phyloP scores from a whole-genome alignment of 2,113 vertebrate genomes.

The Nyctereutes procyonoides region DNA sequence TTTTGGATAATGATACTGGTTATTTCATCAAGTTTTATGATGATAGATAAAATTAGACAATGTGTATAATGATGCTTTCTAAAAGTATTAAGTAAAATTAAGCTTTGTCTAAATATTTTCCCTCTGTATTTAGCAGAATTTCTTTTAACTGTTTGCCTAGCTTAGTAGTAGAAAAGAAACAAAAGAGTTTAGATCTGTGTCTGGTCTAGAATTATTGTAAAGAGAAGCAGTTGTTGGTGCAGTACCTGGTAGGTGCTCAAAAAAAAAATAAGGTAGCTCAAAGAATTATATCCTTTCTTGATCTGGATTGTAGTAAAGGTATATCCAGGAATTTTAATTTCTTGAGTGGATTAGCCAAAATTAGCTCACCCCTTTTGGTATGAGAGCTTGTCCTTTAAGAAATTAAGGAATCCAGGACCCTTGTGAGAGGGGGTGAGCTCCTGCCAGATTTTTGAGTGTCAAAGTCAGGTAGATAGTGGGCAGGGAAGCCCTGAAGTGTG shows the following conservation, averaged over 20 bases:
- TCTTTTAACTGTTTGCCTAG: background rate
- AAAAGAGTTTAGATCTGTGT: background rate
- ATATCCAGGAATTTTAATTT: background rate
- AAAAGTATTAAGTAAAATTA: background rate
- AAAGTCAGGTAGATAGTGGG: background rate
- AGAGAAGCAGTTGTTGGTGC: background rate
- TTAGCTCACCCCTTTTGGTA: accelerated
- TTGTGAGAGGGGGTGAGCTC: too few relatives aligned
- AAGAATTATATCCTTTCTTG: background rate
- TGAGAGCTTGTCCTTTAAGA: background rate
- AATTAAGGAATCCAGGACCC: background rate
- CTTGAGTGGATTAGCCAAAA: background rate
- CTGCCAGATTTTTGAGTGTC: background rate
- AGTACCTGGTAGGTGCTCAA: background rate
- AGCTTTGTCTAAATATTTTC: conserved; percentile 11
- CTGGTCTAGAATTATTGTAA: background rate
- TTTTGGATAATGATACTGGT: background rate
- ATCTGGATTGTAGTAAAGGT: background rate
- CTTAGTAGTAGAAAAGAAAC: background rate
- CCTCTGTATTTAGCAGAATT: background rate
- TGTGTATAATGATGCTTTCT: background rate
- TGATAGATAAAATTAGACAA: background rate
- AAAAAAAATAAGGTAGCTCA: background rate
- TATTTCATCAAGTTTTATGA: background rate
- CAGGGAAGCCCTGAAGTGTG: background rate